Percentiles rank a stretch among this genome's conserved stretches.
These are phyloP conservation scores for Chromoteleia sp. DNA, from an alignment of 2,888 invertebrate species.

Conservation along the genomic window DNA sequence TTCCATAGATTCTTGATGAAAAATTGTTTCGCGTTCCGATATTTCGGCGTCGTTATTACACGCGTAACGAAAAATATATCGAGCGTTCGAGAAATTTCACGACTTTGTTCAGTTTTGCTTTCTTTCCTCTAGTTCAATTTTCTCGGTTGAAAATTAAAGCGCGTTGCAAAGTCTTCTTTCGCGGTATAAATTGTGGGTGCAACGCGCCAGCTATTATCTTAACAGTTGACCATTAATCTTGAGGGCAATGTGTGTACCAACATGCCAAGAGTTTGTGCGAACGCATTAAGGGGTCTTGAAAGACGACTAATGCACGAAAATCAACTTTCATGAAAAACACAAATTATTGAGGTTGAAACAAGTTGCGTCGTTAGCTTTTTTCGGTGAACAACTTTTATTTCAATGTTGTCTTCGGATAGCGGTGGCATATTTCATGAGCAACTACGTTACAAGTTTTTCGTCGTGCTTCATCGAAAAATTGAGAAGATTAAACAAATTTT, in stretches of 20 bases:
- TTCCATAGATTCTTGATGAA: conserved; percentile 10
- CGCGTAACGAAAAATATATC: neutral
- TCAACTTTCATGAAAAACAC: conserved; percentile 48
- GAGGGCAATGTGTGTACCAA: conserved; percentile 29
- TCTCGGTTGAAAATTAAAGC: conserved; percentile 17
- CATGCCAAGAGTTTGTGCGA: conserved; percentile 36
- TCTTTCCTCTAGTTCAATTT: neutral
- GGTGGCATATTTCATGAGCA: conserved; percentile 22
- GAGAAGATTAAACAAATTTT: too few species aligned
- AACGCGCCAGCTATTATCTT: conserved; percentile 39
- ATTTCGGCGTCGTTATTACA: too few species aligned
- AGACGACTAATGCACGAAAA: conserved; percentile 37
- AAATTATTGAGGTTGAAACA: conserved; percentile 47
- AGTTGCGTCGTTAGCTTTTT: conserved; percentile 44
- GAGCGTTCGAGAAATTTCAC: neutral
- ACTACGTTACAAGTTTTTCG: neutral
- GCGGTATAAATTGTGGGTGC: conserved; percentile 35
- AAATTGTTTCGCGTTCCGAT: too few species aligned
- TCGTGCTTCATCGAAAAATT: neutral
- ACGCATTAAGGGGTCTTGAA: conserved; percentile 41
- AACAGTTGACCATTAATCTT: conserved; percentile 37
- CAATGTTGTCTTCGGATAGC: conserved; percentile 17
- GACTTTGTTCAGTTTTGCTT: neutral
- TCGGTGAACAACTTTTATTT: conserved; percentile 24
- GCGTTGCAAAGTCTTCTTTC: conserved; percentile 22